These are phyloP conservation scores for Plectropomus leopardus DNA, from an alignment of 2,113 vertebrate genomes.

Conservation along the genomic window DNA sequence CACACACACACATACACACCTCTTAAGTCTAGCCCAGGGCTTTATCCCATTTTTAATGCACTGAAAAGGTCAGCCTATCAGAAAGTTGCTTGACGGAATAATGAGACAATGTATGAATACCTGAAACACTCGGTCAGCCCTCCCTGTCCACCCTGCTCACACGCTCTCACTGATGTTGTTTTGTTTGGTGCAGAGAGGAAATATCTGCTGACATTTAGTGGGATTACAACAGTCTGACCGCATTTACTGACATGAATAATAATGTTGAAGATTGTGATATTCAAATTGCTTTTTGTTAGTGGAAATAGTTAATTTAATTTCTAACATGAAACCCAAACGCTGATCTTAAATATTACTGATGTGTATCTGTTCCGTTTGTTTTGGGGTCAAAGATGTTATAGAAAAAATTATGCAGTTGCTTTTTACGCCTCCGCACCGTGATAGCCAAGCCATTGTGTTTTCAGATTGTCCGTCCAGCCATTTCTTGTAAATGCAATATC, in stretches of 20 bases:
- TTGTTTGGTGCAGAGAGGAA: conserved; percentile 10
- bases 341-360: background rate
- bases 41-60: conserved; percentile 54
- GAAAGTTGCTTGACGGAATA: conserved; percentile 62
- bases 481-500: too few species aligned
- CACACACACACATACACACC: conserved; percentile 18
- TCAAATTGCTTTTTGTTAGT: conserved; percentile 12
- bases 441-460: too few species aligned
- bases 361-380: background rate
- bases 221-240: conserved; percentile 53
- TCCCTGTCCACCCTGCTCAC: conserved; percentile 18
- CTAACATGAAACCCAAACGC: background rate
- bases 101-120: conserved; percentile 58
- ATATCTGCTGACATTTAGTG: conserved; percentile 59
- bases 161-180: conserved; percentile 53
- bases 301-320: background rate
- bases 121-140: conserved; percentile 8
- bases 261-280: conserved; percentile 3
- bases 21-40: conserved; percentile 54
- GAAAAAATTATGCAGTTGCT: too few species aligned
- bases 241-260: conserved; percentile 46
- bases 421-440: too few species aligned
- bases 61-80: conserved; percentile 70
- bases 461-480: too few species aligned
- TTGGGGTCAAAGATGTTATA: too few species aligned